Evolutionary conservation across 2,888 invertebrate species (phyloP).

Genomic region (Caenorhabditis drosophilae): DNA sequence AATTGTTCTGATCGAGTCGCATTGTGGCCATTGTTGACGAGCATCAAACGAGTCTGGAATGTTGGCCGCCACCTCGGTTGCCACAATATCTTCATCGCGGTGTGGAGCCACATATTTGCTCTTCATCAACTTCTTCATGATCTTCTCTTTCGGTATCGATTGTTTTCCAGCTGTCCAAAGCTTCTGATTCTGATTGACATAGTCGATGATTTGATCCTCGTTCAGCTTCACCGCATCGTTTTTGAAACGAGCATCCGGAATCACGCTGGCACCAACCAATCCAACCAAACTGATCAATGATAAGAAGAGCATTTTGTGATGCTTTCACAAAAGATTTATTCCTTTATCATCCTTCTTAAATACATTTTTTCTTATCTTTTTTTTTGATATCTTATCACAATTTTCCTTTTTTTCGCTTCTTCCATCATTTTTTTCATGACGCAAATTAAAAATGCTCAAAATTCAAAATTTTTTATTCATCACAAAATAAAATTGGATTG

Average conservation of each 20-base stretch:
- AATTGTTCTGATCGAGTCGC: slow-evolving; percentile 33
- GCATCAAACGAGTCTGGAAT: slow-evolving; percentile 41
- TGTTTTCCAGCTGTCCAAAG: slow-evolving; percentile 40
- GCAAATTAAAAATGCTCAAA: too few relatives aligned
- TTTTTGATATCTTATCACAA: too few relatives aligned
- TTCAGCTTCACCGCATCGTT: not conserved
- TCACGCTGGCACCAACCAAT: not conserved
- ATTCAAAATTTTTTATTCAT: too few relatives aligned
- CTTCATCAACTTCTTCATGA: slow-evolving; percentile 39
- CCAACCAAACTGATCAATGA: not conserved
- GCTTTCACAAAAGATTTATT: too few relatives aligned
- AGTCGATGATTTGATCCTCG: slow-evolving; percentile 23
- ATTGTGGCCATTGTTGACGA: slow-evolving; percentile 37
- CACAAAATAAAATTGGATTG: too few relatives aligned
- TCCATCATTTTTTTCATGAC: too few relatives aligned
- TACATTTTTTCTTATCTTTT: too few relatives aligned
- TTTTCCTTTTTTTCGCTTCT: too few relatives aligned
- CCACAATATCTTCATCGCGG: slow-evolving; percentile 24
- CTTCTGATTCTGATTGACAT: slow-evolving; percentile 41
- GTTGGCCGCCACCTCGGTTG: slow-evolving; percentile 9
- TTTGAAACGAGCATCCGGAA: too few relatives aligned
- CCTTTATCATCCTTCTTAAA: too few relatives aligned
- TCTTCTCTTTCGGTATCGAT: slow-evolving; percentile 22
- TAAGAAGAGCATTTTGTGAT: too few relatives aligned
- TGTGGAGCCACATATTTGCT: slow-evolving; percentile 26